A percentile compares a stretch with the other conserved stretches of the same genome.
Evolutionary conservation across 2,888 invertebrate species (phyloP).

Genomic region (Labia minor): DNA sequence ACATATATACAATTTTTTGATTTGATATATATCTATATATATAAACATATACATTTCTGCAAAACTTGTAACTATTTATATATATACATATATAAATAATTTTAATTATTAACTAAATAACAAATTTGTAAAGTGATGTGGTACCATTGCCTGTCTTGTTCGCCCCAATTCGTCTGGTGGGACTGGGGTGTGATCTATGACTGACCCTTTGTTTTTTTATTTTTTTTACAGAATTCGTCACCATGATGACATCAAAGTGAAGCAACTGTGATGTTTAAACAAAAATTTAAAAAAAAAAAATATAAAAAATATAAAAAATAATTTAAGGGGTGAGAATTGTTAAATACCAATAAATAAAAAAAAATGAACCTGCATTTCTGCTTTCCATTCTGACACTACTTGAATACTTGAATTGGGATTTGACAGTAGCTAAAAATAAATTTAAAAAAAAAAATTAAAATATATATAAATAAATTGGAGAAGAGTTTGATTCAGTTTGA

Average conservation of each 20-base stretch:
- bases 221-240: constrained; percentile 83
- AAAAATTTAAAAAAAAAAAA: too few species aligned
- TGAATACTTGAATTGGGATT: constrained; percentile 29
- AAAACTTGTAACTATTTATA: background rate
- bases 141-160: constrained; percentile 13
- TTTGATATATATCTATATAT: too few species aligned
- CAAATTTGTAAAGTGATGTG: background rate
- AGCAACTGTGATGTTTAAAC: constrained; percentile 30
- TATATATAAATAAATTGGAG: constrained; percentile 25
- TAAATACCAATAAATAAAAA: constrained; percentile 27
- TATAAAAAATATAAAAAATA: too few species aligned
- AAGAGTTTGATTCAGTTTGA: constrained; percentile 27
- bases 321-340: constrained; percentile 28
- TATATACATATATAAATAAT: background rate
- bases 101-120: background rate
- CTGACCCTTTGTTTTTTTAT: constrained; percentile 26
- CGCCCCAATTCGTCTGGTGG: background rate
- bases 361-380: constrained; percentile 31
- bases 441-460: too few species aligned
- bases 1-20: too few species aligned
- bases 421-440: constrained; percentile 28
- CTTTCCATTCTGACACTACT: constrained; percentile 31
- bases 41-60: background rate
- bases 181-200: constrained; percentile 13
- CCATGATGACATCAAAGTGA: constrained; percentile 99